These are phyloP conservation scores for Pedicia rivosa DNA, from an alignment of 2,888 invertebrate genomes.

Conservation along the genomic window DNA sequence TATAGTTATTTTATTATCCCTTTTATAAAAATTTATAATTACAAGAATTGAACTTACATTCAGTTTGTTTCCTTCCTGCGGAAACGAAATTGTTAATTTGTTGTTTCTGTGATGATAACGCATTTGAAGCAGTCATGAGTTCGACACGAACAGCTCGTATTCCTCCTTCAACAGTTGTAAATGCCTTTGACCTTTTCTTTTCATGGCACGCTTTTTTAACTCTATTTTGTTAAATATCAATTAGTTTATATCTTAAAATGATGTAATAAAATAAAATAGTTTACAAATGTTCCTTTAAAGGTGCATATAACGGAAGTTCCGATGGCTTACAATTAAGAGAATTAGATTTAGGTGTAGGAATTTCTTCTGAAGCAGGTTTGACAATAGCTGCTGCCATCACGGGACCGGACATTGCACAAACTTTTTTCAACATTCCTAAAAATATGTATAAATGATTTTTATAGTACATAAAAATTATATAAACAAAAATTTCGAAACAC, in stretches of 20 bases:
- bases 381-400: conserved; percentile 19
- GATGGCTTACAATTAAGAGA: conserved; percentile 20
- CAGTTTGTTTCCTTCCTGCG: conserved; percentile 23
- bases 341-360: conserved; percentile 8
- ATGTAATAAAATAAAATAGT: too few species aligned
- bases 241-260: too few species aligned
- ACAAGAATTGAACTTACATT: conserved; percentile 12
- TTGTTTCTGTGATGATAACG: conserved; percentile 19
- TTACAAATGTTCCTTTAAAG: too few species aligned
- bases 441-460: too few species aligned
- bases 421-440: too few species aligned
- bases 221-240: too few species aligned
- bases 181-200: background rate
- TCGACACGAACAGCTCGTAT: conserved; percentile 21
- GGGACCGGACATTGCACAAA: background rate
- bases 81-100: conserved; percentile 17
- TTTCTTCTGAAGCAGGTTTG: conserved; percentile 5
- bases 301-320: conserved; percentile 27
- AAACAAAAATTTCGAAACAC: too few species aligned
- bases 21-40: background rate
- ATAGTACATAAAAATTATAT: too few species aligned
- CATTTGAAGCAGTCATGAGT: conserved; percentile 17
- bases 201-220: background rate
- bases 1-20: conserved; percentile 11
- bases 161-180: conserved; percentile 17